Base-by-base conservation (phyloP, 2,113 vertebrate genomes). In the Phocoena sinus region DNA sequence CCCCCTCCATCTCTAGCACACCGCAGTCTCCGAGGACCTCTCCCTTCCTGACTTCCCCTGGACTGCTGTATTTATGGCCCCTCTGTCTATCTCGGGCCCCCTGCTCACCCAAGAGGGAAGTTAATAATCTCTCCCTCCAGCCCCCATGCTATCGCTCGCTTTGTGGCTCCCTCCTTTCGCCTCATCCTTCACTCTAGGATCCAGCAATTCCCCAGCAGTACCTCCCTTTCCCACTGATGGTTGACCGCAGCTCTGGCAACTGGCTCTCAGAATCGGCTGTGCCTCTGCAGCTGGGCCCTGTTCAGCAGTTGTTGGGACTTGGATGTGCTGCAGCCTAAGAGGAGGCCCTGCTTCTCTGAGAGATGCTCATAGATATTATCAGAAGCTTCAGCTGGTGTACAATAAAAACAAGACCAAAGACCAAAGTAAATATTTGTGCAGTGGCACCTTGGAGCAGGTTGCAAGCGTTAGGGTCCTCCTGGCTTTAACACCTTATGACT, bases 51-150 rank as follows among this genome's bases (percentile, higher is more conserved):
- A 98, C 98, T 98, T 95, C 98, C 98, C 98, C 98, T 97, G 97
- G 94, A 96, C 98, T 97, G 97, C 97, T 36, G 98, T 98, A 98
- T 99, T 99, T 98, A 99, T 98, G 98, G 97, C 98, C 99, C 98
- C 98, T 99, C 99, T 99, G 98, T 98, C 98, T 99, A 98, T 98
- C 98, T 99, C 98, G 96, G 98, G 98, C 96, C 97, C 96, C 98
- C 95, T 98, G 97, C 98, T 98, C 96, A 97, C 97, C 97, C 90
- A 86, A 97, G 98, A 98, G 98, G 95, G 95, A 97, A 97, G 97
- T 98, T 96, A 98, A 97, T 96, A 97, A 97, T 98, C 97, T 98
- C 95, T 92, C 94, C 81, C 92, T 95, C 86, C 17, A 94, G 95
- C 83, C 94, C 41, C 73, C 90, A 73, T 89, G 84, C 82, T 83